Evolutionary conservation across 2,888 invertebrate genomes (phyloP), one percentile per base, ranked within the genome.

Genomic region (Eupithecia vulgata): DNA sequence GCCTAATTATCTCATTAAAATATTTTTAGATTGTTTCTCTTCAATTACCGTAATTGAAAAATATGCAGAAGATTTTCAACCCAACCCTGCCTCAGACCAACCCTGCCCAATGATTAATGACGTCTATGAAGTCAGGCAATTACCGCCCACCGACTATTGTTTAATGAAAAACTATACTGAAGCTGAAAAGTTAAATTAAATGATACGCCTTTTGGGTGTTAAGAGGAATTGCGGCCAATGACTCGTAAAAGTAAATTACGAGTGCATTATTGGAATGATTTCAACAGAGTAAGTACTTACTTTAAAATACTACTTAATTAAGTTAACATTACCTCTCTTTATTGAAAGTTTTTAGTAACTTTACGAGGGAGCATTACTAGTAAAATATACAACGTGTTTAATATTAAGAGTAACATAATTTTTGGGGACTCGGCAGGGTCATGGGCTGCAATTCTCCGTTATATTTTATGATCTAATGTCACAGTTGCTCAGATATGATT

Each of bases 41-140:
- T 30, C 1, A 30, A 30, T 3, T 30, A 30, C 30, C 30, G 2
- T 25, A 25, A 25, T 10, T 40, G 37, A n/a, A 40, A 40, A 64
- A 37, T 64, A n/a, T 45, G 30, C 8, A 73, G 73, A 76, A 71
- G 7, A 15, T 42, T 72, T 57, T 72, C 30, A 74, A 35, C 64
- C 40, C 76, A 75, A 62, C 78, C 76, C 74, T 76, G 67, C 7
- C 37, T 79, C 78, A 77, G 84, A 90, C 87, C 88, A 85, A 83
- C 84, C 82, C 88, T 86, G 87, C 82, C 84, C 88, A 88, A 91
- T 94, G 93, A 94, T 94, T 93, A 93, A 94, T 94, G 83, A 87
- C 88, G 86, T 90, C 91, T 90, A 91, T 91, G 93, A 91, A 90
- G 89, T 89, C 87, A 77, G 78, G 84, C 86, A 87, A 88, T 90